Evolutionary conservation across 2,797 vertebrate genomes (phyloP).

Genomic region (Peromyscus eremicus): DNA sequence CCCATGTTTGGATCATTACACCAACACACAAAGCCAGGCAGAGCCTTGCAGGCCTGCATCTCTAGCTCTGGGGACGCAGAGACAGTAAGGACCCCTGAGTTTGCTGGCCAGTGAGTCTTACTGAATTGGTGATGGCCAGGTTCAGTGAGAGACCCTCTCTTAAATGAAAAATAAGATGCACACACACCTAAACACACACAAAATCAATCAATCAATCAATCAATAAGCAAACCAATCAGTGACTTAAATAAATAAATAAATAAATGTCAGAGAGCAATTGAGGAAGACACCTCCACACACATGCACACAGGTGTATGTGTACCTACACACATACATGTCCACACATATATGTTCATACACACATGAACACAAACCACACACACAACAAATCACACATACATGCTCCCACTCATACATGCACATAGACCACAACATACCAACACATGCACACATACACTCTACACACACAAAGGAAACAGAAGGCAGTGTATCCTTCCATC

Average conservation of each 20-base stretch:
- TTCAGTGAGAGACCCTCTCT: neutral
- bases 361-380: neutral
- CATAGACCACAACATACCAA: neutral
- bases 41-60: neutral
- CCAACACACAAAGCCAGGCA: neutral
- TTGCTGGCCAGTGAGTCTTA: neutral
- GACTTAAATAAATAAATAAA: neutral
- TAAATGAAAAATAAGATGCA: neutral
- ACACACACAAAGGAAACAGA: neutral
- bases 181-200: neutral
- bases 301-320: neutral
- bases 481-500: neutral
- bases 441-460: neutral
- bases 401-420: neutral
- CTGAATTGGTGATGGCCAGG: accelerated
- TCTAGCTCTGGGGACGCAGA: neutral
- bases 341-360: neutral
- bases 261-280: neutral
- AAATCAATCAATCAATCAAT: neutral
- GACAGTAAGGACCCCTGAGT: neutral
- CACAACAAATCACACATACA: neutral
- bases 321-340: neutral
- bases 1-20: neutral
- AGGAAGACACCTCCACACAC: neutral
- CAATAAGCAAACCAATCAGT: neutral